phyloP scores from a whole-genome alignment of 2,888 invertebrate species.

The Spilarctia lutea region DNA sequence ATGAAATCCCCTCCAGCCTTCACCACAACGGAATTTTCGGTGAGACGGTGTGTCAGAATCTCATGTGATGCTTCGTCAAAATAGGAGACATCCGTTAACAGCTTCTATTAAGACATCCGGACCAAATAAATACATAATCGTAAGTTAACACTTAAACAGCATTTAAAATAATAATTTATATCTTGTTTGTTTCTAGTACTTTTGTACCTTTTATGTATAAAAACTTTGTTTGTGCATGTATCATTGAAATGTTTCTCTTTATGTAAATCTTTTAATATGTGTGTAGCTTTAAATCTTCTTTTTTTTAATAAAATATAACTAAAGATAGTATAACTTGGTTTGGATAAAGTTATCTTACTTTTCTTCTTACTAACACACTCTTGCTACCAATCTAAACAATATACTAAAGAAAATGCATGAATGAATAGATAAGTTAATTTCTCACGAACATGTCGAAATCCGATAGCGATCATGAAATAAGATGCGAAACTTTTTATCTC shows the following conservation, averaged over 20 bases:
- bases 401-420: slow-evolving; percentile 10
- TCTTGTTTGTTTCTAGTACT: background rate
- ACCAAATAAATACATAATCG: background rate
- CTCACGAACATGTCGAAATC: slow-evolving; percentile 75
- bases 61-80: too few relatives aligned
- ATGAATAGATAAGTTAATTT: slow-evolving; percentile 57
- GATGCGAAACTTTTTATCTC: slow-evolving; percentile 73
- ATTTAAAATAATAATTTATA: background rate
- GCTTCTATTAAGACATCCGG: too few relatives aligned
- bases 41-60: too few relatives aligned
- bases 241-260: too few relatives aligned
- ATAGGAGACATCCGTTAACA: too few relatives aligned
- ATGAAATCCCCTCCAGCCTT: too few relatives aligned
- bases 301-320: background rate
- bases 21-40: too few relatives aligned
- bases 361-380: background rate
- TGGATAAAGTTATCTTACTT: background rate
- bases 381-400: background rate
- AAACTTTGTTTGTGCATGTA: background rate
- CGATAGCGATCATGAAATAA: slow-evolving; percentile 69
- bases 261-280: too few relatives aligned
- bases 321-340: background rate
- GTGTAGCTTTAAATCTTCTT: too few relatives aligned
- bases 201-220: background rate
- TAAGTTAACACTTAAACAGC: background rate